Evolutionary conservation across 2,797 vertebrate species (phyloP), one percentile per base, ranked within the genome.

Genomic region (Triplophysa yarkandensis): DNA sequence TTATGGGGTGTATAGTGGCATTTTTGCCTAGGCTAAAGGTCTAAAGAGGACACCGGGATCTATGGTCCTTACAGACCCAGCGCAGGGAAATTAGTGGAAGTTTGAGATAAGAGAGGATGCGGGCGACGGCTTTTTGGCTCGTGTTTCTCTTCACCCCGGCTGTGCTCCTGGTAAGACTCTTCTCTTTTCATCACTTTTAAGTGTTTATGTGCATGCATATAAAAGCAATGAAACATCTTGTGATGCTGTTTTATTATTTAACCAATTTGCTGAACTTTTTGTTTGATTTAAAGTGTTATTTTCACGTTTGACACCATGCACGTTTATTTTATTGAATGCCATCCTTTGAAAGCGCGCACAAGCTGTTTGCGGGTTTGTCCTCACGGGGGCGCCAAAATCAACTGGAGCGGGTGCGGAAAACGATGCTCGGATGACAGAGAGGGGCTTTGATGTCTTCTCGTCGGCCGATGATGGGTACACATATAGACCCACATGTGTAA

Each of bases 101-200:
- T 96, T 94, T 95, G 93, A 90, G 83, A 93, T 88, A 92, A 81
- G 87, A 91, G 93, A 98, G 93, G 92, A 98, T 98, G 97, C 94
- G 89, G 93, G 87, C 93, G 91, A 92, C 92, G 86, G 91, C 93
- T 83, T 95, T 94, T 92, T 94, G 93, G 92, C 92, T 93, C 83
- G 93, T 95, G 90, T 92, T 98, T 86, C 91, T 98, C 87, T 90
- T 98, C 86, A 93, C 94, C 82, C 91, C 94, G 72, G 91, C 93
- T 28, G 88, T 96, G 62, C 94, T 91, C 90, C 92, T 97, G 97
- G 97, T 98, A 91, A 98, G 96, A 1, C 36, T 58, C 39, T 46
- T 5, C 44, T 27, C n/a, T n/a, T 52, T 11, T 52, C 48, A 39
- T 32, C 27, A 10, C 17, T 58, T 58, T 34, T n/a, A n/a, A n/a